phyloP scores from a whole-genome alignment of 2,797 vertebrate species.

The Numenius phaeopus region DNA sequence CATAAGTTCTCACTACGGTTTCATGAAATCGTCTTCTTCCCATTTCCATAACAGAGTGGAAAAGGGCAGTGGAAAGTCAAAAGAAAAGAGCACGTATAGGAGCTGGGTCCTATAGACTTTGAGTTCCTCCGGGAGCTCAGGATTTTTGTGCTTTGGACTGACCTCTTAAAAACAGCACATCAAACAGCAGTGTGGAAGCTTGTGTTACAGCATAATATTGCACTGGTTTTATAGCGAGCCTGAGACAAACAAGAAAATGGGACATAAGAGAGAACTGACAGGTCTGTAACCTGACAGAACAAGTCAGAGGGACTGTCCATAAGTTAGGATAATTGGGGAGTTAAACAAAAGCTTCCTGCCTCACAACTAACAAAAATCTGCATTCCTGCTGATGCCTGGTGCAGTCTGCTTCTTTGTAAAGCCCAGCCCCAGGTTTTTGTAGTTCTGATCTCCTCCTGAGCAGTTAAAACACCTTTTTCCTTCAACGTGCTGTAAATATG shows the following conservation, averaged over 20 bases:
- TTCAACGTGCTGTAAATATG: neutral
- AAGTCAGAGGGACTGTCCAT: neutral
- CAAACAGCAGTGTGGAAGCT: neutral
- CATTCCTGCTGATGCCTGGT: neutral
- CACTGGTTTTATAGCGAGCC: neutral
- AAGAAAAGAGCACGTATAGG: neutral
- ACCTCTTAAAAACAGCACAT: rapidly evolving
- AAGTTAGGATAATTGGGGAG: neutral
- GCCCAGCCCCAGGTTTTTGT: neutral
- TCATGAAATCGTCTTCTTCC: neutral
- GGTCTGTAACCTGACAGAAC: neutral
- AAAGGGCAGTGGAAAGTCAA: neutral
- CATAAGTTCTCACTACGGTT: neutral
- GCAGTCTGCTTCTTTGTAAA: neutral
- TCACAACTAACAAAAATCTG: neutral
- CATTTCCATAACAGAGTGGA: neutral
- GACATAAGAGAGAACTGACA: neutral
- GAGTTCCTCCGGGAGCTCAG: neutral
- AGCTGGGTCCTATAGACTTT: neutral
- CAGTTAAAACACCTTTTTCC: neutral
- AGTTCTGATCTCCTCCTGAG: neutral
- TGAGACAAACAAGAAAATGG: neutral
- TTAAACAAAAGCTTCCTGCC: neutral
- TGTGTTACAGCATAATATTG: rapidly evolving
- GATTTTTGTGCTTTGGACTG: neutral